Conservation (phyloP, 2,888 invertebrate genomes). For the Drosophila greeni region DNA sequence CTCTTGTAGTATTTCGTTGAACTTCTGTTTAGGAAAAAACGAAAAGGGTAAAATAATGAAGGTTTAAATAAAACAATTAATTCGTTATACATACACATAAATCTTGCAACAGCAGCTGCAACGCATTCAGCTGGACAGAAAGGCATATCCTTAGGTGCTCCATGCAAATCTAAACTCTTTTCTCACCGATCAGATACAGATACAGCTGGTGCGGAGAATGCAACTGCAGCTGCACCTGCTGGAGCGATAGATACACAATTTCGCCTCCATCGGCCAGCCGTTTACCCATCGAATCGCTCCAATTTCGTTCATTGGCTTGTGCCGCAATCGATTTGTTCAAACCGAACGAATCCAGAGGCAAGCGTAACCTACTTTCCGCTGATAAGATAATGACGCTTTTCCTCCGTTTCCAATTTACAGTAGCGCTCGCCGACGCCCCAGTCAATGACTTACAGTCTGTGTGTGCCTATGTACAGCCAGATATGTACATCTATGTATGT, state of each 20-base stretch:
- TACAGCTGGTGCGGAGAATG: not conserved
- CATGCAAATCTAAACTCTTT: constrained; percentile 35
- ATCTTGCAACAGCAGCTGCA: constrained; percentile 32
- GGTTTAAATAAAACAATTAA: not conserved
- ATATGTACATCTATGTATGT: constrained; percentile 1
- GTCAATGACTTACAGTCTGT: constrained; percentile 56
- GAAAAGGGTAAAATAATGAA: not conserved
- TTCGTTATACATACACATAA: not conserved
- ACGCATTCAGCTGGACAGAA: not conserved
- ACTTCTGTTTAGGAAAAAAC: not conserved
- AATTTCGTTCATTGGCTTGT: constrained; percentile 51
- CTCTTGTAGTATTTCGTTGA: not conserved
- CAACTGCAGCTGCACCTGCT: constrained; percentile 23
- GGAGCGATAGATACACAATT: constrained; percentile 18
- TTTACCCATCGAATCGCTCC: constrained; percentile 39
- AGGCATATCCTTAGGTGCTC: constrained; percentile 12
- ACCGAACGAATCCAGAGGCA: constrained; percentile 33
- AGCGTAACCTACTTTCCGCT: constrained; percentile 62
- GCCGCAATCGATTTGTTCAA: constrained; percentile 63
- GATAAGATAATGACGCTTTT: constrained; percentile 71
- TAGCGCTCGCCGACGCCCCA: constrained; percentile 36
- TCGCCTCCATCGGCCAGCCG: constrained; percentile 6
- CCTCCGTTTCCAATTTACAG: constrained; percentile 47
- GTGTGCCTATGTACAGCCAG: constrained; percentile 10
- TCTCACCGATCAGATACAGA: constrained; percentile 5